Percentiles rank a stretch among this genome's conserved stretches.
phyloP scores from a whole-genome alignment of 2,113 vertebrate genomes.

The Myrmecophaga tridactyla region DNA sequence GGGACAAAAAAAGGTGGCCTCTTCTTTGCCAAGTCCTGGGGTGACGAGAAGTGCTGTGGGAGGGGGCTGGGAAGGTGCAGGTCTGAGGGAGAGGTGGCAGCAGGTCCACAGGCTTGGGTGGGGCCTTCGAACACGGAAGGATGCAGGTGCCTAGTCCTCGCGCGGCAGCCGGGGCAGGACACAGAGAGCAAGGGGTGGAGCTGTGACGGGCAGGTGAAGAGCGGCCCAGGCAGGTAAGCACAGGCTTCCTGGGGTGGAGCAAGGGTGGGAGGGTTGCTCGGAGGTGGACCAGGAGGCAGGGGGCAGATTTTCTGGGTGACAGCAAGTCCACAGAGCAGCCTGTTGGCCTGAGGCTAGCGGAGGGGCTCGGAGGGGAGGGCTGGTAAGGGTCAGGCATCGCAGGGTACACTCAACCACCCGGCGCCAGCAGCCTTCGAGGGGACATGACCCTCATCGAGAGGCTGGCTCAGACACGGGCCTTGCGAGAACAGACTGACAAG shows the following conservation, averaged over 20 bases:
- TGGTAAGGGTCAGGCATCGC: not conserved
- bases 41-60: not conserved
- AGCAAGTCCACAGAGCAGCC: not conserved
- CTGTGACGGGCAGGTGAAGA: not conserved
- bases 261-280: not conserved
- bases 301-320: not conserved
- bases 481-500: not conserved
- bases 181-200: not conserved
- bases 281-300: not conserved
- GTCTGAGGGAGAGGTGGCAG: not conserved
- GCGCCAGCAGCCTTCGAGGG: not conserved
- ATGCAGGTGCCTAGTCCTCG: not conserved
- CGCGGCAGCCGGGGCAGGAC: not conserved
- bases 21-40: not conserved
- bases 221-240: not conserved
- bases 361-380: not conserved
- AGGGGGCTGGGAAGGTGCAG: not conserved
- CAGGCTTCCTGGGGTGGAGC: not conserved
- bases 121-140: not conserved
- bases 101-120: not conserved
- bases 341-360: not conserved
- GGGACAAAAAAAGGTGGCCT: not conserved
- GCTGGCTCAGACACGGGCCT: not conserved
- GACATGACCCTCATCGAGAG: not conserved
- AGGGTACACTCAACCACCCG: not conserved